Conservation (phyloP, 2,113 vertebrate species). For the Campylomormyrus tamandua region DNA sequence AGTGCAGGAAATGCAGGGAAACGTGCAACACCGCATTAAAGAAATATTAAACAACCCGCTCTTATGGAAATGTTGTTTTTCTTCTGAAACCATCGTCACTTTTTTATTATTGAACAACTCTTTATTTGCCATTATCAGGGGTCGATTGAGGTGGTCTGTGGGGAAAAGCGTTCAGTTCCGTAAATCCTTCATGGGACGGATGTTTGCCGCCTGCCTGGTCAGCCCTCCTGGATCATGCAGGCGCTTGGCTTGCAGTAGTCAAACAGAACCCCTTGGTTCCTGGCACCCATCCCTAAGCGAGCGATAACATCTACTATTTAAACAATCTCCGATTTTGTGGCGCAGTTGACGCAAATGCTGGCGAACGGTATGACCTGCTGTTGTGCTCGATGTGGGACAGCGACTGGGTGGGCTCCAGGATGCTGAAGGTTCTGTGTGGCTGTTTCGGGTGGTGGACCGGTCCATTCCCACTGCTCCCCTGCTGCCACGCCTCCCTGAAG, state of each 20-base stretch:
- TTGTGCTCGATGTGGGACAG: background rate
- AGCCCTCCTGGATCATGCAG: background rate
- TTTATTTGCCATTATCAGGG: no score
- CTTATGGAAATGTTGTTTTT: background rate
- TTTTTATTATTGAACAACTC: no score
- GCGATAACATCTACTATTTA: background rate
- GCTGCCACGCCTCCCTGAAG: background rate
- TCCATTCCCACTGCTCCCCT: background rate
- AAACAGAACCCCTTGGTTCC: background rate
- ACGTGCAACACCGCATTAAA: background rate
- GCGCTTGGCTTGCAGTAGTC: conserved; percentile 2
- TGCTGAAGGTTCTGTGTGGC: background rate
- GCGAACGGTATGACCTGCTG: background rate
- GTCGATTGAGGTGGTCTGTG: background rate
- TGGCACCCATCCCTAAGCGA: background rate
- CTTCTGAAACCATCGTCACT: background rate
- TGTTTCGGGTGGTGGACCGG: background rate
- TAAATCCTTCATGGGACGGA: background rate
- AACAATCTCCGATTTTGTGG: background rate
- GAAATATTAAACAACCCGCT: background rate
- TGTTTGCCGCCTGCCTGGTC: background rate
- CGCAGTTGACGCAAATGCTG: background rate
- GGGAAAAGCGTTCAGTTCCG: background rate
- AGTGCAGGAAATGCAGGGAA: background rate
- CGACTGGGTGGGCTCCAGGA: background rate